These are phyloP conservation scores for Lasioglossum marginatum DNA, from an alignment of 2,888 invertebrate species.

Conservation along the genomic window DNA sequence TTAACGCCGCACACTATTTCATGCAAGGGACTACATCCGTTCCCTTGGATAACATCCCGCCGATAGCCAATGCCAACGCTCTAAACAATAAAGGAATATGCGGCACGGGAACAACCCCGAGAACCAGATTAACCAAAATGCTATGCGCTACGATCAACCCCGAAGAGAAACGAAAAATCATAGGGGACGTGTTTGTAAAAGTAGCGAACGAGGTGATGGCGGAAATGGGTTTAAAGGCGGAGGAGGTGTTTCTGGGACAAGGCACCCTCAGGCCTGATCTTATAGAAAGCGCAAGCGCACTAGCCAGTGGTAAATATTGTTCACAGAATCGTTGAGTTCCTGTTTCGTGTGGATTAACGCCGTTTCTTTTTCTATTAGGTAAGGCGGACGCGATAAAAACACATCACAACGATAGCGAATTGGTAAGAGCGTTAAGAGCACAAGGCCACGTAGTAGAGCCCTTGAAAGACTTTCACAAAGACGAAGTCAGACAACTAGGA, in stretches of 20 bases:
- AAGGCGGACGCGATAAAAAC: slow-evolving; percentile 99
- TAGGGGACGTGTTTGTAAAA: slow-evolving; percentile 99
- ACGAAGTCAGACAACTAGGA: slow-evolving; percentile 96
- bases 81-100: slow-evolving; percentile 83
- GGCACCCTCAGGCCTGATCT: slow-evolving; percentile 98
- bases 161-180: slow-evolving; percentile 99
- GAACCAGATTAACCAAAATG: slow-evolving; percentile 91
- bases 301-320: slow-evolving; percentile 88
- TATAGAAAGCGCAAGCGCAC: slow-evolving; percentile 97
- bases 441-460: slow-evolving; percentile 98
- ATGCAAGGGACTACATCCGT: slow-evolving; percentile 93
- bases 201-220: slow-evolving; percentile 95
- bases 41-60: slow-evolving; percentile 85
- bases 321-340: neutral
- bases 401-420: slow-evolving; percentile 99
- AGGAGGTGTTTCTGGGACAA: slow-evolving; percentile 96
- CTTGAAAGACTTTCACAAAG: slow-evolving; percentile 99
- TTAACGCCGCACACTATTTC: slow-evolving; percentile 90
- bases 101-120: slow-evolving; percentile 78
- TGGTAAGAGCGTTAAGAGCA: slow-evolving; percentile 91
- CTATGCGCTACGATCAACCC: slow-evolving; percentile 95
- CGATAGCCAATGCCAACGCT: slow-evolving; percentile 74
- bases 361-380: slow-evolving; percentile 72
- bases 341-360: neutral
- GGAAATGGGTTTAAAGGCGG: slow-evolving; percentile 94